Evolutionary conservation across 2,888 invertebrate species (phyloP).

Genomic region (Crioceris asparagi): DNA sequence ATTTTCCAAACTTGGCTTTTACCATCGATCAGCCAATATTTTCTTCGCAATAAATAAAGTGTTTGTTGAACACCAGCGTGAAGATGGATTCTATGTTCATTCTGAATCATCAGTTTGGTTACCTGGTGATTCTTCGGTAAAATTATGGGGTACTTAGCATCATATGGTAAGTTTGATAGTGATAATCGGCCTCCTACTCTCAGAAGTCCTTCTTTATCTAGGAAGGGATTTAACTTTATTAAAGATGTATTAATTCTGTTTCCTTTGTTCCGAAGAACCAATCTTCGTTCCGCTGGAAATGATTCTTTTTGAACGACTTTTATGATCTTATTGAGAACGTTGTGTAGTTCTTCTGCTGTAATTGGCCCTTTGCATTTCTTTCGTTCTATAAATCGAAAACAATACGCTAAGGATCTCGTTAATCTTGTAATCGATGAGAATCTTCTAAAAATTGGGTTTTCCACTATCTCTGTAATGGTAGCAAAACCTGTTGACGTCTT

Average conservation of each 20-base stretch:
- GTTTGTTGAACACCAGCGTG: background rate
- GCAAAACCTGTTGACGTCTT: too few relatives aligned
- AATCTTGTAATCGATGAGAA: too few relatives aligned
- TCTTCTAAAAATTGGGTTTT: too few relatives aligned
- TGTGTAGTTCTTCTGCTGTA: background rate
- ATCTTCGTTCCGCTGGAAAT: too few relatives aligned
- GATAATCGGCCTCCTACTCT: constrained; percentile 16
- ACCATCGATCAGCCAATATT: background rate
- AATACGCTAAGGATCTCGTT: too few relatives aligned
- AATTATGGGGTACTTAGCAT: background rate
- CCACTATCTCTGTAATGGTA: too few relatives aligned
- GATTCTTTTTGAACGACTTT: background rate
- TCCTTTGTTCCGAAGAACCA: too few relatives aligned
- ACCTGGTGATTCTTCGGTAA: background rate
- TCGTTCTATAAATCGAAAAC: too few relatives aligned
- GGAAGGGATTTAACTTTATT: constrained; percentile 14
- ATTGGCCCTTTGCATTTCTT: too few relatives aligned
- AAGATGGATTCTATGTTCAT: background rate
- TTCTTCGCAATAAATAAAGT: background rate
- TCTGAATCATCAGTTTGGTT: background rate
- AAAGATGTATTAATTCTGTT: too few relatives aligned
- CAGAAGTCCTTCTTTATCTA: constrained; percentile 12
- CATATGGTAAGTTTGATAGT: background rate
- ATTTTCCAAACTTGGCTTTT: background rate
- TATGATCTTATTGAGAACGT: background rate